Evolutionary conservation across 1,140 invertebrate genomes (phyloP).

Genomic region (Choristoneura fumiferana): DNA sequence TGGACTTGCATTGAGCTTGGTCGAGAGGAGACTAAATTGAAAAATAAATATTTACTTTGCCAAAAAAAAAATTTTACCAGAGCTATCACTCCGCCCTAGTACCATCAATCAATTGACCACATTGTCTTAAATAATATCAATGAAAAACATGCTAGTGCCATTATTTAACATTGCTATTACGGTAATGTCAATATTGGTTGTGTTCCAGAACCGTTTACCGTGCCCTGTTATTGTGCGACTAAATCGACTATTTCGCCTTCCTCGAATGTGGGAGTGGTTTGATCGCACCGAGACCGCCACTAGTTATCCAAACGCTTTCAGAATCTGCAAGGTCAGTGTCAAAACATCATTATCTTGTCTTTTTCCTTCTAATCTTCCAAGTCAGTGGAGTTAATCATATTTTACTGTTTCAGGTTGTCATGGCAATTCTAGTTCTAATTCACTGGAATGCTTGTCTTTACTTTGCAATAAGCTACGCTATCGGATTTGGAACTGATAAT

Average conservation of each 20-base stretch:
- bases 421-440: conserved; percentile 95
- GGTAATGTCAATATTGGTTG: conserved; percentile 58
- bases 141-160: conserved; percentile 27
- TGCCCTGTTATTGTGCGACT: conserved; percentile 91
- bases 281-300: conserved; percentile 96
- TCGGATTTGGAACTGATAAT: conserved; percentile 93
- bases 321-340: conserved; percentile 86
- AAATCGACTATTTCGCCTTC: conserved; percentile 90
- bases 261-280: conserved; percentile 93
- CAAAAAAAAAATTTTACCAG: no score
- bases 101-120: no score
- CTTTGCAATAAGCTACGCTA: conserved; percentile 93
- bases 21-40: no score
- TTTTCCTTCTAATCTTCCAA: neutral
- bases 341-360: neutral
- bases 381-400: neutral
- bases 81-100: no score
- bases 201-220: conserved; percentile 80
- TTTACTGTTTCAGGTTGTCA: conserved; percentile 80
- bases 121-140: conserved; percentile 5
- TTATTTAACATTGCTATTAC: conserved; percentile 55
- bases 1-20: no score
- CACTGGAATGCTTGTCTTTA: conserved; percentile 99
- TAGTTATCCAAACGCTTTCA: conserved; percentile 94
- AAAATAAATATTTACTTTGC: no score